Conservation (phyloP, 2,888 invertebrate genomes). For the Sphecodes monilicornis region DNA sequence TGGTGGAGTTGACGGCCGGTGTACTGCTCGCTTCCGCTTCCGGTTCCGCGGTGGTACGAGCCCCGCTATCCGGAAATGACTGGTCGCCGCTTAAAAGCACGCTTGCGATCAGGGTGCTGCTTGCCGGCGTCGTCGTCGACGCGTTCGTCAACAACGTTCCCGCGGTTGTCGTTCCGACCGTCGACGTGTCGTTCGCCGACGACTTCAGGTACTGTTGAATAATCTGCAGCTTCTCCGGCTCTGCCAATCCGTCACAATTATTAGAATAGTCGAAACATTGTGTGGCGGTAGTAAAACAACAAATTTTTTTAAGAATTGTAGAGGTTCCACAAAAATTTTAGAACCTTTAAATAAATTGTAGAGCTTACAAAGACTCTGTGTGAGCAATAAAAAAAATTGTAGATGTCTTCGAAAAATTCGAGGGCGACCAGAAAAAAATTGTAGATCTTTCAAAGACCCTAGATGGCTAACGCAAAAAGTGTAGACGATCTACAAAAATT, state of each 20-base stretch:
- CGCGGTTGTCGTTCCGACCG: background rate
- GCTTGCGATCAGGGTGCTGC: constrained; percentile 32
- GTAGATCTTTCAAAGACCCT: too few species aligned
- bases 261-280: too few species aligned
- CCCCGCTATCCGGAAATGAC: constrained; percentile 44
- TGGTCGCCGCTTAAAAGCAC: constrained; percentile 43
- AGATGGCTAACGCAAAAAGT: too few species aligned
- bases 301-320: too few species aligned
- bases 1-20: constrained; percentile 68
- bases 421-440: too few species aligned
- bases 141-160: constrained; percentile 5
- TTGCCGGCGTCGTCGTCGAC: constrained; percentile 26
- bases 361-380: too few species aligned
- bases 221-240: constrained; percentile 82
- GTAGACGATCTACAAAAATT: too few species aligned
- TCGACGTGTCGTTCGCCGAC: constrained; percentile 63
- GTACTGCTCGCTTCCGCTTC: constrained; percentile 62
- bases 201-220: constrained; percentile 82
- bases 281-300: too few species aligned
- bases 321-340: too few species aligned
- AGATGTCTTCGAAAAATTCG: too few species aligned
- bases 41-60: constrained; percentile 30
- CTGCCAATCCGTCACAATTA: constrained; percentile 54
- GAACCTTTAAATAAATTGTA: too few species aligned
- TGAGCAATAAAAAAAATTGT: too few species aligned